Evolutionary conservation across 2,113 vertebrate species (phyloP).

Genomic region (Saguinus midas): DNA sequence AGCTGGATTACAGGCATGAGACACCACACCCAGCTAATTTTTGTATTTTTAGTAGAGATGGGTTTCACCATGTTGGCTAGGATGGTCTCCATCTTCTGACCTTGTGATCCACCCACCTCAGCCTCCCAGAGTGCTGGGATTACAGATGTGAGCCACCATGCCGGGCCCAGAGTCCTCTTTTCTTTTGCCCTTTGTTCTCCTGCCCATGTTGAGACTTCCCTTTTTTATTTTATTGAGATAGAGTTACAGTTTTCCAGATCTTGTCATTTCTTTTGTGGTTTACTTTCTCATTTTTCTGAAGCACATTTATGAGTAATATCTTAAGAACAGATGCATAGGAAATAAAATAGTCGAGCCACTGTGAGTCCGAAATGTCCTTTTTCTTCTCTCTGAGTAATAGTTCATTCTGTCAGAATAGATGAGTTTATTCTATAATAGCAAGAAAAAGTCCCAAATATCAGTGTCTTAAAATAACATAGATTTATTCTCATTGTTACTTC

Average conservation of each 20-base stretch:
- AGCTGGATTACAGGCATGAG: no score
- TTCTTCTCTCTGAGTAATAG: not conserved
- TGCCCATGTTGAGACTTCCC: not conserved
- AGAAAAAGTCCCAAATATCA: not conserved
- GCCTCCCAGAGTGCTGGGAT: no score
- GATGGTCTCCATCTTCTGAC: no score
- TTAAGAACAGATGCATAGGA: not conserved
- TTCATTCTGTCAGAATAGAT: not conserved
- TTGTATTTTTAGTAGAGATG: no score
- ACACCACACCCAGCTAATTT: no score
- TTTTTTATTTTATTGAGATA: not conserved
- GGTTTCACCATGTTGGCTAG: no score
- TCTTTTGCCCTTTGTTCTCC: not conserved
- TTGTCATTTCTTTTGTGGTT: not conserved
- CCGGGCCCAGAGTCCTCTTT: not conserved
- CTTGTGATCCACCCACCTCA: no score
- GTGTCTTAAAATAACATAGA: not conserved
- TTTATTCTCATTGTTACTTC: not conserved
- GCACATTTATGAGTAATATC: not conserved
- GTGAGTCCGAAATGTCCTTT: not conserved
- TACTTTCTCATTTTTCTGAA: not conserved
- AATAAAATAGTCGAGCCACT: not conserved
- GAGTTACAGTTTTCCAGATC: not conserved
- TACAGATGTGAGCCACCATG: no score
- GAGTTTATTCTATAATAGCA: not conserved